phyloP scores from a whole-genome alignment of 2,888 invertebrate species.

The Leptinotarsa rubiginosa region DNA sequence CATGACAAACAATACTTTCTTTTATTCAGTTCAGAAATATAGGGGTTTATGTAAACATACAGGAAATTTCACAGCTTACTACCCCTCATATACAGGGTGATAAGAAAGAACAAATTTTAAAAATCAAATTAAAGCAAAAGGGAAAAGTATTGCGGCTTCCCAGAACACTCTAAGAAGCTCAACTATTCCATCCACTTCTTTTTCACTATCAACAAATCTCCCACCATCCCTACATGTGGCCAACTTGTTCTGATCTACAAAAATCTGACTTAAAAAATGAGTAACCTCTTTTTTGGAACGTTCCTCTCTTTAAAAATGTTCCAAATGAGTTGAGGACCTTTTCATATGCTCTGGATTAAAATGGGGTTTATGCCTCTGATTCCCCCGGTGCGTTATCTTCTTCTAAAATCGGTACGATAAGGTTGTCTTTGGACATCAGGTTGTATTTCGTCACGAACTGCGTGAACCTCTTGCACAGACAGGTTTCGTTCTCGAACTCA shows the following conservation, averaged over 20 bases:
- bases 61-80: too few species aligned
- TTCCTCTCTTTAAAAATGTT: background rate
- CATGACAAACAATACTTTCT: too few species aligned
- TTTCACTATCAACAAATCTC: background rate
- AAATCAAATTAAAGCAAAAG: too few species aligned
- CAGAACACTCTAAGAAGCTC: too few species aligned
- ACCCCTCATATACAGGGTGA: too few species aligned
- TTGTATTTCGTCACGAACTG: constrained; percentile 98
- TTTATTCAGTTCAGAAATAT: too few species aligned
- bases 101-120: too few species aligned
- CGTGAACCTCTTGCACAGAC: constrained; percentile 95
- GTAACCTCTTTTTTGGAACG: background rate
- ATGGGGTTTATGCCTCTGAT: constrained; percentile 64
- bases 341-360: background rate
- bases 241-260: background rate
- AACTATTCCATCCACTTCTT: too few species aligned
- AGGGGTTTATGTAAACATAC: too few species aligned
- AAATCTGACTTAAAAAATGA: background rate
- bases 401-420: constrained; percentile 96
- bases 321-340: background rate
- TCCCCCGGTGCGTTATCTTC: constrained; percentile 75
- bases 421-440: constrained; percentile 97
- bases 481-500: constrained; percentile 97
- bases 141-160: too few species aligned
- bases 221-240: background rate